Percentiles rank a stretch among this genome's conserved stretches.
Conservation (phyloP, 2,888 invertebrate species). For the Scotopteryx bipunctaria region DNA sequence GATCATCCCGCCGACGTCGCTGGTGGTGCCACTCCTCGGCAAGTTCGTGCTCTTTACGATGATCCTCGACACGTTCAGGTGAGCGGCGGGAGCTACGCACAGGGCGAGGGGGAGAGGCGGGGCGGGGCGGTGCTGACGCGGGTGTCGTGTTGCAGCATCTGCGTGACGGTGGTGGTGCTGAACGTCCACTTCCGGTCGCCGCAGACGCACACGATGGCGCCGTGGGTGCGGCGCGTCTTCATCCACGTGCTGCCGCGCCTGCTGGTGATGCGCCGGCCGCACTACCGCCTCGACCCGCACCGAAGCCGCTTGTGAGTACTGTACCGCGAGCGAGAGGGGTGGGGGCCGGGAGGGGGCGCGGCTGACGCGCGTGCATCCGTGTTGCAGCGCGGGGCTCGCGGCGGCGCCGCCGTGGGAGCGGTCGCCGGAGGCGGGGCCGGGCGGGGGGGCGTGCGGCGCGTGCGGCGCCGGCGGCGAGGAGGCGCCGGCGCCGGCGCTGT, state of each 20-base stretch:
- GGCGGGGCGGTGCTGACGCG: not conserved
- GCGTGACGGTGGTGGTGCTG: constrained; percentile 97
- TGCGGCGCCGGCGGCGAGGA: constrained; percentile 66
- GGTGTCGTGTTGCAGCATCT: constrained; percentile 86
- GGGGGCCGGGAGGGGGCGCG: constrained; percentile 33
- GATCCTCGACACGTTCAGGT: constrained; percentile 98
- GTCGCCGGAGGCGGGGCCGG: constrained; percentile 29
- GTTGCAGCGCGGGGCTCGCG: constrained; percentile 58
- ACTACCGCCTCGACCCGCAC: constrained; percentile 85
- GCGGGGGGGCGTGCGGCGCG: constrained; percentile 37
- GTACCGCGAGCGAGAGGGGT: constrained; percentile 52
- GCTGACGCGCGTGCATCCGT: constrained; percentile 4
- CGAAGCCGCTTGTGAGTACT: constrained; percentile 77
- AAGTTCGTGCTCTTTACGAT: constrained; percentile 98
- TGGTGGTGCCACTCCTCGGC: constrained; percentile 96
- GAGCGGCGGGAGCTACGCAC: constrained; percentile 49
- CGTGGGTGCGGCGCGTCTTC: constrained; percentile 97
- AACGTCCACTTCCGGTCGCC: constrained; percentile 99
- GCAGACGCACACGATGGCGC: constrained; percentile 98
- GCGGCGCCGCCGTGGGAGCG: constrained; percentile 43
- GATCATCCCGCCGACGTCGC: constrained; percentile 89
- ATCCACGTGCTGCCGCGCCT: constrained; percentile 97
- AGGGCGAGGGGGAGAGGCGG: not conserved
- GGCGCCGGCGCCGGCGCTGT: constrained; percentile 82
- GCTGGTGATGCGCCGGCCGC: constrained; percentile 95